Conservation (phyloP, 2,888 invertebrate genomes). For the Pogonocherus hispidulus region DNA sequence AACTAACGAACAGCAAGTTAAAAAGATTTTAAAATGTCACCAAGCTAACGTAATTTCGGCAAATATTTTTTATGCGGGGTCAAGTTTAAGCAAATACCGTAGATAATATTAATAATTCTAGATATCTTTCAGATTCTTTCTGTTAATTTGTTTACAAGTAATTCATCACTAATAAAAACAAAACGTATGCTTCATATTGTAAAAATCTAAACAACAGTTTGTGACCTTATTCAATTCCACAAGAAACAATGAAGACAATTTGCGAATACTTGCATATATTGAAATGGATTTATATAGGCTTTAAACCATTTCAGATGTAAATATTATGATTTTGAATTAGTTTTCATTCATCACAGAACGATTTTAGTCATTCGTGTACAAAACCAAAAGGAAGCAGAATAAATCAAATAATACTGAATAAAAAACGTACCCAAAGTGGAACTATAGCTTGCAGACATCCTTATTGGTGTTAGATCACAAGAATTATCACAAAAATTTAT, state of each 20-base stretch:
- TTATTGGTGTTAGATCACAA: neutral
- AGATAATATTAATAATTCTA: neutral
- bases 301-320: neutral
- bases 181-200: too few relatives aligned
- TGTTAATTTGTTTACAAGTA: neutral
- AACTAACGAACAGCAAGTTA: too few relatives aligned
- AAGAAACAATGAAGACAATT: too few relatives aligned
- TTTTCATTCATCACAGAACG: neutral
- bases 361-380: neutral
- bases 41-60: too few relatives aligned
- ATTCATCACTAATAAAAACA: neutral
- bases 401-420: neutral
- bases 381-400: neutral
- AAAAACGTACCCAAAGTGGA: slow-evolving; percentile 17
- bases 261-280: too few relatives aligned
- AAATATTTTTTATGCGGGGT: neutral
- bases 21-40: too few relatives aligned
- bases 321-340: neutral
- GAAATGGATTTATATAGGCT: too few relatives aligned
- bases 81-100: neutral
- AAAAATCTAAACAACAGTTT: too few relatives aligned
- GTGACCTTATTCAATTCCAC: too few relatives aligned
- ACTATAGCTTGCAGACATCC: neutral
- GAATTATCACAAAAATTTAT: neutral
- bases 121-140: too few relatives aligned